Evolutionary conservation across 2,888 invertebrate genomes (phyloP), one percentile per base, ranked within the genome.

Genomic region (Syrphus vitripennis): DNA sequence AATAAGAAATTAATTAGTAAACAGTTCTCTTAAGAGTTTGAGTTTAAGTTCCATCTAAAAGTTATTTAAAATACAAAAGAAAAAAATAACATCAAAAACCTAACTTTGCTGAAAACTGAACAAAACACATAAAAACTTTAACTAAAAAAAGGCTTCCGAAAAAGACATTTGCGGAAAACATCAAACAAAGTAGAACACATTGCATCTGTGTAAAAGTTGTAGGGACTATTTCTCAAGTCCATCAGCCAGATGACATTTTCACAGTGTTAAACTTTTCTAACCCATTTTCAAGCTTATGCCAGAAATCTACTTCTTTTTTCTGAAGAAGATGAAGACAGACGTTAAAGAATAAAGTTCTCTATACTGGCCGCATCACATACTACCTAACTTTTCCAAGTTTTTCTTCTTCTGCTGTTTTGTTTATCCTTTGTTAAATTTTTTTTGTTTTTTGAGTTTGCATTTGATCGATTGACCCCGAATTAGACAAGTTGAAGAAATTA

Each of bases 181-280:
- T 74, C 69, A 53, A 53, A 19, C 63, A 74, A 79, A 83, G 55
- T 79, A 40, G 80, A 75, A 71, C 83, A 79, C 70, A 79, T 71
- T 83, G 83, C 83, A 79, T 63, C 65, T 70, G 79, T 65, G 77
- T 69, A 71, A 55, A 72, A 83, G 76, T 82, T 82, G 61, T 16
- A 55, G 40, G 42, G 76, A 77, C 71, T 65, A 81, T 71, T 76
- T 79, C 74, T 37, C 69, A 79, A 83, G 83, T 83, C 83, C 79
- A 83, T 83, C 79, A 83, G 42, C 70, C 83, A 83, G 83, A 83
- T 83, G 83, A 83, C 83, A 79, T 67, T 83, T 79, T 83, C 83
- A 65, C 83, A 75, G 69, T 50, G 29, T 14, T 21, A 79, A 75
- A 45, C 42, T 83, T 81, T 75, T 53, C 16, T 31, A 31, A 19